These are phyloP conservation scores for Silurus aristotelis DNA, from an alignment of 2,797 vertebrate genomes.

Conservation along the genomic window DNA sequence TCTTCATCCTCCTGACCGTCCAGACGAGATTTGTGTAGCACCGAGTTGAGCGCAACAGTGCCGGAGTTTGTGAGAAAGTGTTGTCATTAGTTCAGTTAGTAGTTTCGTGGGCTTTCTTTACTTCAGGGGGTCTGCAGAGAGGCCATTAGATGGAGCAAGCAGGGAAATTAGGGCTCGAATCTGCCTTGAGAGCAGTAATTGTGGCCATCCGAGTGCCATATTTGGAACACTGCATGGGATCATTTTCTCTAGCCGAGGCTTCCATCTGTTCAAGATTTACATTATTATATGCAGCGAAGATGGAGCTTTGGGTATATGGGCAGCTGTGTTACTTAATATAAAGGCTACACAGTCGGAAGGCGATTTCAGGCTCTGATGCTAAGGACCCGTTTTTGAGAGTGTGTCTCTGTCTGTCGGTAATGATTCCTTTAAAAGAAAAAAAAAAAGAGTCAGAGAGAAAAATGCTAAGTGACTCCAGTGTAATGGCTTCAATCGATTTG, in stretches of 20 bases:
- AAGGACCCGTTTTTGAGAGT: background rate
- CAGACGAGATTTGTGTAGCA: background rate
- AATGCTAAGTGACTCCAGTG: background rate
- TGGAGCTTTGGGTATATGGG: background rate
- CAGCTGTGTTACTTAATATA: background rate
- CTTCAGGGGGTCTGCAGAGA: conserved; percentile 25
- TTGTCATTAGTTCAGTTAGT: conserved; percentile 2
- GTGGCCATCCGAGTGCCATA: conserved; percentile 23
- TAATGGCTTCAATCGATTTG: background rate
- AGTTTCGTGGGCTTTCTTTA: background rate
- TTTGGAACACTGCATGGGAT: conserved; percentile 23
- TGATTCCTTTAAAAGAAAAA: background rate
- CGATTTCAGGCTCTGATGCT: background rate
- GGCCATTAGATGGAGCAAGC: conserved; percentile 27
- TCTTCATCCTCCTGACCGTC: background rate
- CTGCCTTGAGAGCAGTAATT: conserved; percentile 20
- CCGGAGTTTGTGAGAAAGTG: background rate
- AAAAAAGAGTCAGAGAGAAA: background rate
- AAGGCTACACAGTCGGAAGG: background rate
- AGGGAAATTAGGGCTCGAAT: conserved; percentile 28
- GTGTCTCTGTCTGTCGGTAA: background rate
- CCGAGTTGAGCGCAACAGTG: background rate
- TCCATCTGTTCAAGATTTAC: background rate
- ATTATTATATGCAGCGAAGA: background rate
- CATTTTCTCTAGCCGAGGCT: conserved; percentile 18